Evolutionary conservation across 2,797 vertebrate genomes (phyloP), one percentile per base, ranked within the genome.

Genomic region (Rhinogobio ventralis): DNA sequence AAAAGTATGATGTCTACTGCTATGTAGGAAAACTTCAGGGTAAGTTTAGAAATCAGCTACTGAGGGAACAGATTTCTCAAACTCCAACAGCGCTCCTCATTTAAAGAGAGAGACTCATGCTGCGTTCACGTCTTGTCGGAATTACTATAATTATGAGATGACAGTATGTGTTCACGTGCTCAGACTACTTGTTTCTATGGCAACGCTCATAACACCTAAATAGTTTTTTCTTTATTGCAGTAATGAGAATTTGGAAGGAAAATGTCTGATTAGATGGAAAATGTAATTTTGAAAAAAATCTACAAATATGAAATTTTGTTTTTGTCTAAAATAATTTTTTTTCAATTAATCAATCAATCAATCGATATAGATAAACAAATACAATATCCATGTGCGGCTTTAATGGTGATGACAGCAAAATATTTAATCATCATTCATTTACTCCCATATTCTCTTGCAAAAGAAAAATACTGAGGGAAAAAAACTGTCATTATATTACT

Each of bases 1-100:
- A 99, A 91, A 96, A 91, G 20, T 99, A 97, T 0, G 98, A 99
- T 0, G 96, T 97, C 5, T 99, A 97, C 84, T 99, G 98, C 87
- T 99, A 96, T 15, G 96, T 96, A 75, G 96, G 96, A 68, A 91
- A 89, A 87, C 92, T 98, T 76, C 89, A 95, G 49, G 98, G 97
- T 98, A 94, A 95, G 93, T 84, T 78, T 46, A 51, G 51, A 86
- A 33, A 57, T 28, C 33, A 23, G 30, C 71, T 53, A 46, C 45
- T 46, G 45, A 51, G 49, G 49, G 49, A 51, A 51, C 19, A 1
- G 69, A 25, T 46, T 46, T 46, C n/a, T 51, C 49, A 51, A 15
- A 36, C 33, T 19, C 66, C 23, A 23, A 10, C 55, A 60, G 23
- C 23, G 10, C 51, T 72, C n/a, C n/a, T 72, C 45, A 11, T 15